Conservation (phyloP, 2,113 vertebrate species). For the Penelope pileata region DNA sequence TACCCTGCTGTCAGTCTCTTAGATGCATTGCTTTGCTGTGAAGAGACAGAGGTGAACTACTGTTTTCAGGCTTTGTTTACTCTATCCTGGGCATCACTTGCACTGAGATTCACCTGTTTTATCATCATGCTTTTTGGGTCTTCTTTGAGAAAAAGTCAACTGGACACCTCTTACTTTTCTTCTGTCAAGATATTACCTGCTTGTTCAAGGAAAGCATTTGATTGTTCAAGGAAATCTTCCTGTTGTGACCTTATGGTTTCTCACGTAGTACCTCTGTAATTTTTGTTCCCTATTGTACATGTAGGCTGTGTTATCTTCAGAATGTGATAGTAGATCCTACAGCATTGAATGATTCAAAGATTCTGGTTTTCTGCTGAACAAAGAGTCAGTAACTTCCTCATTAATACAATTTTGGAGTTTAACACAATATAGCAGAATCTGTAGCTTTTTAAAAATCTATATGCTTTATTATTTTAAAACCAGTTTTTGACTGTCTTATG, state of each 20-base stretch:
- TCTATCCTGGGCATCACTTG: not conserved
- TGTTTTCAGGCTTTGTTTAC: not conserved
- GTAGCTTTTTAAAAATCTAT: not conserved
- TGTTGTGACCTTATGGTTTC: fast-evolving
- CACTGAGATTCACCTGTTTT: not conserved
- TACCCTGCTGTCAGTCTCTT: not conserved
- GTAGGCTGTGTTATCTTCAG: not conserved
- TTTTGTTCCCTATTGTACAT: not conserved
- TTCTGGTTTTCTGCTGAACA: not conserved
- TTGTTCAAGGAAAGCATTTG: not conserved
- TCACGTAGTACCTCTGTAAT: not conserved
- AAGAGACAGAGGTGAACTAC: not conserved
- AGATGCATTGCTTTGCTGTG: not conserved
- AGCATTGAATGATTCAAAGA: not conserved
- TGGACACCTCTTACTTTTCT: fast-evolving
- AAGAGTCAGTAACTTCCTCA: not conserved
- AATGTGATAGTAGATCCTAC: not conserved
- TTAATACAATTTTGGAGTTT: not conserved
- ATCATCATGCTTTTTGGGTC: not conserved
- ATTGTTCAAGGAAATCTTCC: not conserved
- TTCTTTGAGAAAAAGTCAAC: not conserved
- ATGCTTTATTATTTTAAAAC: not conserved
- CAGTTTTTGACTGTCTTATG: not conserved
- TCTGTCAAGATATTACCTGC: not conserved
- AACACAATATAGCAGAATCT: not conserved